phyloP scores from a whole-genome alignment of 2,113 vertebrate species.

The Rhinogobius similis region DNA sequence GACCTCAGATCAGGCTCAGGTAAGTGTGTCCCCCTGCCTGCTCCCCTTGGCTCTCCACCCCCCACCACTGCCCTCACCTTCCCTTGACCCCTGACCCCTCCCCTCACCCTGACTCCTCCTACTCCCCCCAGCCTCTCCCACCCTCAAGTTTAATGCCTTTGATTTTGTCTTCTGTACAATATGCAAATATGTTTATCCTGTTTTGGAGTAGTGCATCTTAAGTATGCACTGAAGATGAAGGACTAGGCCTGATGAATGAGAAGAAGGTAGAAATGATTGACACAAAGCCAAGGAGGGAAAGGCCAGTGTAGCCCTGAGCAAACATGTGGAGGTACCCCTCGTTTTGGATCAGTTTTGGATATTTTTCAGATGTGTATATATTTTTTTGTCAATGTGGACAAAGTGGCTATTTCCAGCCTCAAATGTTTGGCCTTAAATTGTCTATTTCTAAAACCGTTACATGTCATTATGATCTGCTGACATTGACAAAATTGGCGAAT shows the following conservation, averaged over 20 bases:
- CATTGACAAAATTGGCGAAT: constrained; percentile 19
- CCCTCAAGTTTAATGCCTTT: constrained; percentile 80
- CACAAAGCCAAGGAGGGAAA: constrained; percentile 94
- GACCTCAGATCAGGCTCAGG: constrained; percentile 99
- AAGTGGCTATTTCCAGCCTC: constrained; percentile 56
- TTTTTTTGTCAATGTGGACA: constrained; percentile 64
- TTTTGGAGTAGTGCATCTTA: constrained; percentile 99
- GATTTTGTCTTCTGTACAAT: constrained; percentile 76
- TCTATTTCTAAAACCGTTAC: constrained; percentile 30
- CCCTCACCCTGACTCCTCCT: constrained; percentile 12
- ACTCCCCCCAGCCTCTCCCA: constrained; percentile 76
- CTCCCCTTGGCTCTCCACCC: constrained; percentile 82
- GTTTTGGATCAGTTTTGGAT: constrained; percentile 85
- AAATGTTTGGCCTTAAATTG: constrained; percentile 8
- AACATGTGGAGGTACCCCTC: constrained; percentile 97
- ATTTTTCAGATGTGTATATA: constrained; percentile 65
- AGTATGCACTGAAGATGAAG: constrained; percentile 99
- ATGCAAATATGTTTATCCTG: constrained; percentile 83
- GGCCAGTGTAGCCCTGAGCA: constrained; percentile 99
- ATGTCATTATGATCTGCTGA: constrained; percentile 40
- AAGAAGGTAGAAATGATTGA: constrained; percentile 91
- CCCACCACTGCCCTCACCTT: constrained; percentile 63
- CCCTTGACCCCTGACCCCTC: constrained; percentile 67
- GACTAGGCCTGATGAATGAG: constrained; percentile 92
- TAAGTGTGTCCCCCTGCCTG: constrained; percentile 92